Evolutionary conservation across 2,113 vertebrate species (phyloP).

Genomic region (Rhea americana): DNA sequence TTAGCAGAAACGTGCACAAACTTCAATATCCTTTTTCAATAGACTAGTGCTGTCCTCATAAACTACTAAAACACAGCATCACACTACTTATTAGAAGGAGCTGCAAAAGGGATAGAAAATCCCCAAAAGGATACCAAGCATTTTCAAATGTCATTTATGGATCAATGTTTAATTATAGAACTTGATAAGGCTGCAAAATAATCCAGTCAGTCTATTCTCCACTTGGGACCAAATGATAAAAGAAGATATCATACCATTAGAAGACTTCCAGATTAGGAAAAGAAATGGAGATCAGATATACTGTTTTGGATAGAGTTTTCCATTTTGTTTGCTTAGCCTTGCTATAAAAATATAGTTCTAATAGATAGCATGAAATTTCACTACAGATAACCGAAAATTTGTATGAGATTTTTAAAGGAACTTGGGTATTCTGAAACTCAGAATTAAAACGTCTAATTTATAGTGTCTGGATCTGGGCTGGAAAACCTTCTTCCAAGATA

Average conservation of each 20-base stretch:
- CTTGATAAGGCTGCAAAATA: background rate
- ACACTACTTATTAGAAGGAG: background rate
- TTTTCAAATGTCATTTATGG: background rate
- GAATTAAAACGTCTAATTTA: background rate
- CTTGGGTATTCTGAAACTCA: background rate
- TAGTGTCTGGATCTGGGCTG: background rate
- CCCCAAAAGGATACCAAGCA: background rate
- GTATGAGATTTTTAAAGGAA: background rate
- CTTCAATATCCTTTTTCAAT: background rate
- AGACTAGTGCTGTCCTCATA: background rate
- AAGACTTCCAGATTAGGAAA: background rate
- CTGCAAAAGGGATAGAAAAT: background rate
- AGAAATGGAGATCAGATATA: background rate
- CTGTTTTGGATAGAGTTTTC: background rate
- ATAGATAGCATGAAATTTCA: background rate
- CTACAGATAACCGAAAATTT: background rate
- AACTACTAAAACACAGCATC: background rate
- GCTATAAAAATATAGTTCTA: background rate
- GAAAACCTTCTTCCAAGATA: background rate
- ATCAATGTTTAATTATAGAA: background rate
- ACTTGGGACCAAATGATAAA: background rate
- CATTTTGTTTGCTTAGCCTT: background rate
- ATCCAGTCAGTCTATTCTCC: rapidly evolving
- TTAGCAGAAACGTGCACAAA: background rate
- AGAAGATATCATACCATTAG: background rate